Evolutionary conservation across 2,888 invertebrate species (phyloP).

Genomic region (Dynastes maya): DNA sequence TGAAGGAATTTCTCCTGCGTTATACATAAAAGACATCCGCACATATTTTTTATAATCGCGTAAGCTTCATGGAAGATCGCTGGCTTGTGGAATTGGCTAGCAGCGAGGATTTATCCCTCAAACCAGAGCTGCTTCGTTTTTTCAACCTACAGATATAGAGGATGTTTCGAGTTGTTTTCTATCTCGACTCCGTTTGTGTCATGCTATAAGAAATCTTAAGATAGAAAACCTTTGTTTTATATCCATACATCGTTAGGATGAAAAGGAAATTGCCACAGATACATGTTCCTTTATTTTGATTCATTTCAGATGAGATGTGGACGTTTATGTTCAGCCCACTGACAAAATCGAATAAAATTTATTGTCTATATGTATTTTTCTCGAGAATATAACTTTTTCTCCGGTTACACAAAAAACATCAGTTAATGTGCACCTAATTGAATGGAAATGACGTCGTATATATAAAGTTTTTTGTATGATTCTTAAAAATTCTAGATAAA

Average conservation of each 20-base stretch:
- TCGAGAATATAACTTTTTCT: no score
- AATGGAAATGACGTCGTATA: no score
- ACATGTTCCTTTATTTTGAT: slow-evolving; percentile 42
- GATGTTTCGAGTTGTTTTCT: slow-evolving; percentile 32
- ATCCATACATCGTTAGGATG: slow-evolving; percentile 21
- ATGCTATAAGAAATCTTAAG: slow-evolving; percentile 39
- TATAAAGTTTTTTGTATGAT: no score
- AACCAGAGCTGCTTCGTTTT: slow-evolving; percentile 23
- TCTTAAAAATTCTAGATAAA: no score
- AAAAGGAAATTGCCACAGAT: slow-evolving; percentile 45
- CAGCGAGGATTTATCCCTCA: slow-evolving; percentile 36
- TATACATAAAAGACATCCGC: slow-evolving; percentile 13
- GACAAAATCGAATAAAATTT: slow-evolving; percentile 38
- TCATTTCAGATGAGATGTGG: slow-evolving; percentile 29
- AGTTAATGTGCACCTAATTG: not conserved
- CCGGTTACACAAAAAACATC: not conserved
- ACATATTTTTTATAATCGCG: slow-evolving; percentile 38
- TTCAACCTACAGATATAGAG: not conserved
- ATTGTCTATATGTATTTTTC: not conserved
- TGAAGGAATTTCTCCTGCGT: not conserved
- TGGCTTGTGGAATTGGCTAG: slow-evolving; percentile 20
- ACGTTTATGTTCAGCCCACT: slow-evolving; percentile 12
- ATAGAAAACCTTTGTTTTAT: slow-evolving; percentile 42
- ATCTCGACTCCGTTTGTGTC: slow-evolving; percentile 32
- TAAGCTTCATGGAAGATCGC: slow-evolving; percentile 40